These are phyloP conservation scores for Aplochiton taeniatus DNA, from an alignment of 2,797 vertebrate genomes.

Conservation along the genomic window DNA sequence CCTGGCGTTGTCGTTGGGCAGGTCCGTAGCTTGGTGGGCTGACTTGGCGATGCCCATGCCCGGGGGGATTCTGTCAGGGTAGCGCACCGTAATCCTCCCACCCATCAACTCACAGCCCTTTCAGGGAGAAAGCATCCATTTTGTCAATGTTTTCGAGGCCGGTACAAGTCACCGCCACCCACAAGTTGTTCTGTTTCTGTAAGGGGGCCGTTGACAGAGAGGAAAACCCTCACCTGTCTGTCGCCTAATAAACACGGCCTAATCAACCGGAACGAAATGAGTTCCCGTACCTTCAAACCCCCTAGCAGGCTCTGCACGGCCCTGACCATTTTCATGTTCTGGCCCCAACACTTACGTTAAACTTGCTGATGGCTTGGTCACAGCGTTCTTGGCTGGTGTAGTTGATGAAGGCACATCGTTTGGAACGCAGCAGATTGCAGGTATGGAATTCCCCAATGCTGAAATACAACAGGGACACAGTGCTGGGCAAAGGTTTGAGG, in stretches of 20 bases:
- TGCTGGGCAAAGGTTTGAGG: too few species aligned
- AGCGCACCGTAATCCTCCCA: slow-evolving; percentile 63
- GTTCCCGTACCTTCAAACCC: too few species aligned
- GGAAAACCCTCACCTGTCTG: too few species aligned
- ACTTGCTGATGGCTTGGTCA: slow-evolving; percentile 67
- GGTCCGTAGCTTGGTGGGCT: slow-evolving; percentile 51
- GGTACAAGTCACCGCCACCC: too few species aligned
- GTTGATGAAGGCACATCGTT: slow-evolving; percentile 83
- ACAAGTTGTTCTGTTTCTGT: too few species aligned
- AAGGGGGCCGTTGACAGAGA: too few species aligned
- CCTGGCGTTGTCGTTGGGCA: slow-evolving; percentile 10
- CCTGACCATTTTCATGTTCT: too few species aligned
- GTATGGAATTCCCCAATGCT: slow-evolving; percentile 76
- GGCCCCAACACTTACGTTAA: slow-evolving; percentile 67
- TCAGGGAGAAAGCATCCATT: background rate
- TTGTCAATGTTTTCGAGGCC: too few species aligned
- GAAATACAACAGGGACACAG: slow-evolving; percentile 18
- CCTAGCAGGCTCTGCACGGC: too few species aligned
- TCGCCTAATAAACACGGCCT: too few species aligned
- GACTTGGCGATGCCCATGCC: slow-evolving; percentile 69
- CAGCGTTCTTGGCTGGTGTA: slow-evolving; percentile 69
- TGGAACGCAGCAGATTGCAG: slow-evolving; percentile 65
- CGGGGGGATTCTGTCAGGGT: slow-evolving; percentile 70
- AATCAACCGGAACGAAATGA: too few species aligned
- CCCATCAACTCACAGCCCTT: slow-evolving; percentile 65